Evolutionary conservation across 2,113 vertebrate species (phyloP), one percentile per base, ranked within the genome.

Genomic region (Bufo gargarizans): DNA sequence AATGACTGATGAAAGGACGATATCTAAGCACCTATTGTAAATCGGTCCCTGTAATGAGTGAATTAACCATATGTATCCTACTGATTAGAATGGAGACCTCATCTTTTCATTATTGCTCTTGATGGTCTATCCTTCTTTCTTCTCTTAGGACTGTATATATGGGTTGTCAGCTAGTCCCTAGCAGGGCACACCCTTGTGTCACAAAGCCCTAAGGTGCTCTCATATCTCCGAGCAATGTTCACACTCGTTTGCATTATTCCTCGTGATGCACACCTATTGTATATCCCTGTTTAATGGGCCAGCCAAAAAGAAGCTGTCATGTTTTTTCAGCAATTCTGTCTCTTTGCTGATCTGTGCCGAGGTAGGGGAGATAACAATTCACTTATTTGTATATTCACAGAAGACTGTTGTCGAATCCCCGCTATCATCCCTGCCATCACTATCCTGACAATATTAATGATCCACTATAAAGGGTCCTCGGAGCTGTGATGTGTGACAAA

Each of bases 361-460:
- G 93, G 91, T 93, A 91, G 93, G 89, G 89, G 89, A 93, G 92
- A 92, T 94, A 93, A 93, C 93, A 94, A 92, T 93, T 91, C 94
- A 94, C 94, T 95, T 95, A 95, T 96, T 95, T 95, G 95, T 95
- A 90, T 94, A 95, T 94, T 93, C 92, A 95, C 94, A 94, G 95
- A 94, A 95, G 94, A 92, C 94, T 94, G 93, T 94, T 94, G 94
- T 90, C 92, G 87, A 89, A 84, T 84, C 59, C 81, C 69, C 17
- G 17, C 87, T 84, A 83, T 94, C 93, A 89, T 89, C 95, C 95
- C 94, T 95, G 95, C 96, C 96, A 96, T 96, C 96, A 97, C 97
- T 96, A 96, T 98, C 95, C 97, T 98, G 97, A 98, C 97, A 97
- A 95, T 95, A 96, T 97, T 99, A 99, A 99, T 99, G 98, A 99